A percentile compares a stretch with the other conserved stretches of the same genome.
Evolutionary conservation across 2,797 vertebrate genomes (phyloP).

Genomic region (Dryobates pubescens): DNA sequence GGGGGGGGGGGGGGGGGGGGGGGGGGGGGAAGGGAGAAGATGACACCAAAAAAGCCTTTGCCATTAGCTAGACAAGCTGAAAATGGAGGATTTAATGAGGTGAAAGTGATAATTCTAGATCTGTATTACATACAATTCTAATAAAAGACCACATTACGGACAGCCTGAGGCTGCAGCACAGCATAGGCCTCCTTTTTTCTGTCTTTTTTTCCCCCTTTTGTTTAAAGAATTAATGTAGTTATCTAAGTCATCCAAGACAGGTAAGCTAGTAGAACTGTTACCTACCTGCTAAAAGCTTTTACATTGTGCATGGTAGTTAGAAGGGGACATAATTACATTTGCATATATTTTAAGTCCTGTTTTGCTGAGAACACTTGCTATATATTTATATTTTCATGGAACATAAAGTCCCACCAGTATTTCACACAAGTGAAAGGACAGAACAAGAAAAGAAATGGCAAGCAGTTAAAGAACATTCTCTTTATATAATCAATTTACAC

Average conservation of each 20-base stretch:
- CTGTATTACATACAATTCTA: neutral
- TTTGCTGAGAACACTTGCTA: neutral
- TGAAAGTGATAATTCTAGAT: neutral
- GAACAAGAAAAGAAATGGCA: conserved; percentile 8
- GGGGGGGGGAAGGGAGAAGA: neutral
- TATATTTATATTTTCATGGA: conserved; percentile 22
- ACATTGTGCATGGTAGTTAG: neutral
- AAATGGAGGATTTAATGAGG: conserved; percentile 6
- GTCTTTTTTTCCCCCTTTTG: neutral
- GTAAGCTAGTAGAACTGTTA: neutral
- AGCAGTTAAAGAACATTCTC: neutral
- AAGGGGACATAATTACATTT: neutral
- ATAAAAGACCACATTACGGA: neutral
- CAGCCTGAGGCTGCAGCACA: neutral
- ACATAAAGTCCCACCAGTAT: neutral
- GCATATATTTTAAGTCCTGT: neutral
- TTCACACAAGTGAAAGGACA: conserved; percentile 13
- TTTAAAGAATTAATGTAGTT: neutral
- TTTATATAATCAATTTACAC: neutral
- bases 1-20: neutral
- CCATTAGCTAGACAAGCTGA: neutral
- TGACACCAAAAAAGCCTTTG: neutral
- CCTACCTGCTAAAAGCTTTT: neutral
- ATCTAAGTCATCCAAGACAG: neutral
- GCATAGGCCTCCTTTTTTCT: neutral